Base-by-base conservation (phyloP, 2,888 invertebrate genomes). In the Habrosyne pyritoides region DNA sequence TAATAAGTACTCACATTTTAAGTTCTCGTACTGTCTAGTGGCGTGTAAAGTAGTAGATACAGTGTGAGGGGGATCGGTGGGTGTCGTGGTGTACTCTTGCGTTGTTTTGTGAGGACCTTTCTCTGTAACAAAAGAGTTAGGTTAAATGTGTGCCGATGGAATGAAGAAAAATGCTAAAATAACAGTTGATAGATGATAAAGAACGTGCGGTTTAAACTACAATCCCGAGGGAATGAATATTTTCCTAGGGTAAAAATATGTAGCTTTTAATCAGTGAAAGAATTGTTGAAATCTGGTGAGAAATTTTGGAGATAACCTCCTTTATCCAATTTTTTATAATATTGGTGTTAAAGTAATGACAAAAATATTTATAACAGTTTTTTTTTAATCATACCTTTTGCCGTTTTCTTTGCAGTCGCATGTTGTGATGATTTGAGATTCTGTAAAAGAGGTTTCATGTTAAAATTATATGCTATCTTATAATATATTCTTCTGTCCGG, bases 31-130 rank as follows among this genome's bases (percentile, higher is more conserved):
- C 53, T 82, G 84, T 33, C 80, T 86, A 10, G 83, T 84, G 7
- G 84, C 78, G 21, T 83, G 82, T 0, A 78, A 54, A 0, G 86
- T 79, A 0, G 84, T 80, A 0, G 83, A 67, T 0, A 75, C 57
- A 0, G 75, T 74, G 48, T 84, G 85, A 0, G 78, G 75, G 0
- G 79, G 64, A 8, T 87, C 88, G 0, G 84, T 81, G 0, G 85
- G 80, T 0, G 81, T 82, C 0, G 84, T 85, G 0, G 80, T 72
- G 62, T 86, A 90, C 36, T 91, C 91, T 2, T 71, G 81, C 0
- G 89, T 90, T 0, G 89, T 89, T 63, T 91, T 91, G 60, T 88
- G 89, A 0, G 83, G 71, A 0, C 83, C 85, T 89, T 91, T 91
- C 65, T 91, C 91, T 91, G 78, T n/a, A 57, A 64, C 22, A 56